Percentiles rank a stretch among this genome's conserved stretches.
Conservation (phyloP, 1,140 invertebrate genomes). For the Lerema accius region DNA sequence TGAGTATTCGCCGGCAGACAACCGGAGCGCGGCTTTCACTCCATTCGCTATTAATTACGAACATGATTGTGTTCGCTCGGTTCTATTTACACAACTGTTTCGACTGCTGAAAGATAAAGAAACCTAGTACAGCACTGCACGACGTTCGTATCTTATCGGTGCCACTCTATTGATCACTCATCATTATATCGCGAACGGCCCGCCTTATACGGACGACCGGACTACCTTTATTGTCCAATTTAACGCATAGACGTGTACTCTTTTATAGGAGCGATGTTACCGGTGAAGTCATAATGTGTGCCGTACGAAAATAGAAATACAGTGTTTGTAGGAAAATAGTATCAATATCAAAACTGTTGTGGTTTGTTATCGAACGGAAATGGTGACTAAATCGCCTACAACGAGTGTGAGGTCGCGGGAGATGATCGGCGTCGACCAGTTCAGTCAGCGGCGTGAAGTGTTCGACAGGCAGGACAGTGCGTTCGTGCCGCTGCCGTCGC, state of each 20-base stretch:
- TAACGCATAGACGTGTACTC: constrained; percentile 70
- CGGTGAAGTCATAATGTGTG: constrained; percentile 80
- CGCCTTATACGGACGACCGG: constrained; percentile 72
- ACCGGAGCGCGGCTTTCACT: constrained; percentile 70
- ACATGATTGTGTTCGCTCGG: constrained; percentile 67
- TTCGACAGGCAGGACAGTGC: constrained; percentile 77
- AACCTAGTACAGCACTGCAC: constrained; percentile 59
- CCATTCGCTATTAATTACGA: constrained; percentile 67
- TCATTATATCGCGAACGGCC: constrained; percentile 72
- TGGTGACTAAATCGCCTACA: constrained; percentile 77
- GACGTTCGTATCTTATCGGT: constrained; percentile 75
- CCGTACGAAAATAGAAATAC: constrained; percentile 74
- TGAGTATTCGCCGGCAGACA: constrained; percentile 61
- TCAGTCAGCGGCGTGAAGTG: constrained; percentile 78
- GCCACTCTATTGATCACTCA: constrained; percentile 76
- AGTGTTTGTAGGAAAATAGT: constrained; percentile 80
- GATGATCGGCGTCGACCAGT: constrained; percentile 75
- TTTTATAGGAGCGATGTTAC: constrained; percentile 73
- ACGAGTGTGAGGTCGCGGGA: constrained; percentile 75
- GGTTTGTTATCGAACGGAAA: constrained; percentile 79
- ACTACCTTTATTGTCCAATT: constrained; percentile 78
- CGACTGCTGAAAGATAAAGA: constrained; percentile 77
- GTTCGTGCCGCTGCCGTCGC: constrained; percentile 67
- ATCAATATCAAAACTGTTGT: constrained; percentile 78
- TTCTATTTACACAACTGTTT: constrained; percentile 79